Base-by-base conservation (phyloP, 2,797 vertebrate genomes). In the Thamnophis elegans region DNA sequence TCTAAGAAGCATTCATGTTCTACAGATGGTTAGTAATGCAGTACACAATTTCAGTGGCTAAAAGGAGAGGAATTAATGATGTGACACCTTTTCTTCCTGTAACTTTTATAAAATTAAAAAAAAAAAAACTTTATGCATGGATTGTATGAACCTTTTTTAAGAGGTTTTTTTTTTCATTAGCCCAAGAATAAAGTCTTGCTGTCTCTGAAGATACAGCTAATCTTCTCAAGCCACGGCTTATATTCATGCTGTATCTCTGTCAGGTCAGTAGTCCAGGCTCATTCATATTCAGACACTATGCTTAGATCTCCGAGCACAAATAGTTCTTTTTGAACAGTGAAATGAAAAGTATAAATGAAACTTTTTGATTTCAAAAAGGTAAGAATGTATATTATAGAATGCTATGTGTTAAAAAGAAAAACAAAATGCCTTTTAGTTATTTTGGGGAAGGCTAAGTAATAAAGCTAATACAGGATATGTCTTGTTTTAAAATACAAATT, bases 231-330 rank as follows among this genome's bases (percentile, higher is more conserved):
- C 59, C 62, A 78, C 53, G 0, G 90, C 9, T 0, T 87, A 92
- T 92, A 13, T 89, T 93, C 93, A 16, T 53, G 59, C 87, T 94
- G 87, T 94, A 93, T 88, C 87, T 93, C 87, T 92, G 91, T 92
- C 85, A 53, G 73, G 7, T 0, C 91, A 94, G 91, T 87, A 60
- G 47, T 60, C 3, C 85, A 51, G 87, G 73, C 90, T 55, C 54
- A 0, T 18, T 55, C 54, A 0, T 18, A 36, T 55, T 92, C 93
- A 26, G 90, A 86, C 82, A 62, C 8, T 88, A 91, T 89, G 91
- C 91, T 73, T 73, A 42, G 36, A 82, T 82, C 18, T 25, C 78
- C 47, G 93, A 96, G 95, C 95, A 94, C 95, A 94, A 92, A n/a
- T 59, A 90, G 28, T 94, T 91, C 25, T 93, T 62, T 95, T 93